phyloP scores from a whole-genome alignment of 2,113 vertebrate species.

The Etia nguti region DNA sequence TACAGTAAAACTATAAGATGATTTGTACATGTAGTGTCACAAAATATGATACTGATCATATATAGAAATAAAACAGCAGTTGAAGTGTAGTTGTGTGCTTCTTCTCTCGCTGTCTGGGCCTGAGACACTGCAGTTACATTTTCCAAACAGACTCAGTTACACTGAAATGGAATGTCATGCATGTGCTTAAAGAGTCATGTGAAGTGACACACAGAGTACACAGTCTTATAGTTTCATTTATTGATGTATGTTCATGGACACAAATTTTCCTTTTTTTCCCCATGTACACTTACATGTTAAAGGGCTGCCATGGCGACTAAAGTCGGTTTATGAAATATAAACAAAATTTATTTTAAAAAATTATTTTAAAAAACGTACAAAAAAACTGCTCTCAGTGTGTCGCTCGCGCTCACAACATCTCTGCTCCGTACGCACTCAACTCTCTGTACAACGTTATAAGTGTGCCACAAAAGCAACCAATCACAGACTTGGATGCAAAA shows the following conservation, averaged over 20 bases:
- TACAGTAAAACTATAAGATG: neutral
- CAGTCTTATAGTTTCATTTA: neutral
- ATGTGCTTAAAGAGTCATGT: neutral
- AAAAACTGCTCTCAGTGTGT: too few relatives aligned
- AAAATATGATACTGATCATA: neutral
- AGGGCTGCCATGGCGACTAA: neutral
- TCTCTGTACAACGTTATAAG: too few relatives aligned
- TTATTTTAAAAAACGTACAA: too few relatives aligned
- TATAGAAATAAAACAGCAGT: slow-evolving; percentile 17
- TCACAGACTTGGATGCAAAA: too few relatives aligned
- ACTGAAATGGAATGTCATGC: neutral
- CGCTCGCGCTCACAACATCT: too few relatives aligned
- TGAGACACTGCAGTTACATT: neutral
- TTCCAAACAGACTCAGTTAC: neutral
- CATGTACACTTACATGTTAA: neutral
- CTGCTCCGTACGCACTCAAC: too few relatives aligned
- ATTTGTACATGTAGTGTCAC: neutral
- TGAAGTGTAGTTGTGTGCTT: neutral
- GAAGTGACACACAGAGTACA: neutral
- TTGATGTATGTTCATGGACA: neutral
- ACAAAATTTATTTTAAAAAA: too few relatives aligned
- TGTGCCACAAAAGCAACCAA: too few relatives aligned
- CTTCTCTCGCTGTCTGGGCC: neutral
- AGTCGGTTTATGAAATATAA: neutral
- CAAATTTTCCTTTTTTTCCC: neutral